These are phyloP conservation scores for Campaea margaritaria DNA, from an alignment of 2,888 invertebrate species.

Conservation along the genomic window DNA sequence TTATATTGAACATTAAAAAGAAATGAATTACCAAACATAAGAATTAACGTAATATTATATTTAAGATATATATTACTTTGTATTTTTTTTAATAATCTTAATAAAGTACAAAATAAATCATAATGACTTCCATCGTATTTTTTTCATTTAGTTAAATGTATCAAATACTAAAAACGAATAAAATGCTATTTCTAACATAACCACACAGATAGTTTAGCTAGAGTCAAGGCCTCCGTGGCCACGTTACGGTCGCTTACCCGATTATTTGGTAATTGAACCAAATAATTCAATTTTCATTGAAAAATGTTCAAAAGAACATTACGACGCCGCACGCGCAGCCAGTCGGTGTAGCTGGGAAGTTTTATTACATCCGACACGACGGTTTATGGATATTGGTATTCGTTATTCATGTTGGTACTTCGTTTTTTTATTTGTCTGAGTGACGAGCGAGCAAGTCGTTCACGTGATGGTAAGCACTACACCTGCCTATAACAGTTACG, in stretches of 20 bases:
- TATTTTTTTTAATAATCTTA: too few relatives aligned
- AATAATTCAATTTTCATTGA: slow-evolving; percentile 34
- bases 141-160: neutral
- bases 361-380: slow-evolving; percentile 6
- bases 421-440: too few relatives aligned
- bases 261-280: slow-evolving; percentile 22
- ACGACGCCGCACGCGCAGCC: neutral
- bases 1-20: too few relatives aligned
- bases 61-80: too few relatives aligned
- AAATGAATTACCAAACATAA: too few relatives aligned
- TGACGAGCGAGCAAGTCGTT: too few relatives aligned
- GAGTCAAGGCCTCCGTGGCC: slow-evolving; percentile 28
- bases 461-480: too few relatives aligned
- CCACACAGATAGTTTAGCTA: neutral
- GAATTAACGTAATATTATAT: too few relatives aligned
- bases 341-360: neutral
- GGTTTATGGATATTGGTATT: neutral
- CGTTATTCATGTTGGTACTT: neutral
- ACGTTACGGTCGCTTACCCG: slow-evolving; percentile 24
- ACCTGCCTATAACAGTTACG: too few relatives aligned
- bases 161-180: neutral
- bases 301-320: slow-evolving; percentile 15
- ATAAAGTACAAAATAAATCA: too few relatives aligned
- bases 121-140: too few relatives aligned
- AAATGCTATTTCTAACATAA: neutral